phyloP scores from a whole-genome alignment of 2,888 invertebrate species.

The Heliconius hortense region DNA sequence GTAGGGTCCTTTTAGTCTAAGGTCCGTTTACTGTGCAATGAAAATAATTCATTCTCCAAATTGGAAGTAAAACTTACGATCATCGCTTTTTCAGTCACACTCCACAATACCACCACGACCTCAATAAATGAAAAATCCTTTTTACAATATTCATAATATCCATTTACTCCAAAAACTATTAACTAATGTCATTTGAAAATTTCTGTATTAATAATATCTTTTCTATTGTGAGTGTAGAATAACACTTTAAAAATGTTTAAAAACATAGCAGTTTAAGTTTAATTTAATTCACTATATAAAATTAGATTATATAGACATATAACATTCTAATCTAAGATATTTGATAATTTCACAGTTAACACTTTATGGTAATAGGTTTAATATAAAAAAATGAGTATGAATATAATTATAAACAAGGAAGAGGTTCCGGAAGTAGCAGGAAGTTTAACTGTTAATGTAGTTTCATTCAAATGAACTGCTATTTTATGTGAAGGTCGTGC shows the following conservation, averaged over 20 bases:
- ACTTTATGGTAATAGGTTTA: background rate
- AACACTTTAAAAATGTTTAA: no score
- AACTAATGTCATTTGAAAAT: no score
- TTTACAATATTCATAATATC: background rate
- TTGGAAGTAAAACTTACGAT: no score
- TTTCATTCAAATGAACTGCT: background rate
- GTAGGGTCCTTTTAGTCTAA: no score
- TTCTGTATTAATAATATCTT: no score
- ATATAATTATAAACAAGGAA: conserved; percentile 19
- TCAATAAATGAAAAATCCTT: no score
- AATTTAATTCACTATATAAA: background rate
- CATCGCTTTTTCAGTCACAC: no score
- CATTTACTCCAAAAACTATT: background rate
- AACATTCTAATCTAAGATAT: background rate
- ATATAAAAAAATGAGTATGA: background rate
- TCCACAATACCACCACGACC: no score
- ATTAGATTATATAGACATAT: background rate
- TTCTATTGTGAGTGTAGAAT: no score
- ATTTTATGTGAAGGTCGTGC: conserved; percentile 5
- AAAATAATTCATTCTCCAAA: no score
- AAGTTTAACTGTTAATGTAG: conserved; percentile 7
- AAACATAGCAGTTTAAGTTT: no score
- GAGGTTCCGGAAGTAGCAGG: conserved; percentile 23
- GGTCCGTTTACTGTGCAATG: no score
- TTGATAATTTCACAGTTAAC: background rate